Percentiles rank a stretch among this genome's conserved stretches.
These are phyloP conservation scores for Halcyon badia DNA, from an alignment of 2,797 vertebrate species.

Conservation along the genomic window DNA sequence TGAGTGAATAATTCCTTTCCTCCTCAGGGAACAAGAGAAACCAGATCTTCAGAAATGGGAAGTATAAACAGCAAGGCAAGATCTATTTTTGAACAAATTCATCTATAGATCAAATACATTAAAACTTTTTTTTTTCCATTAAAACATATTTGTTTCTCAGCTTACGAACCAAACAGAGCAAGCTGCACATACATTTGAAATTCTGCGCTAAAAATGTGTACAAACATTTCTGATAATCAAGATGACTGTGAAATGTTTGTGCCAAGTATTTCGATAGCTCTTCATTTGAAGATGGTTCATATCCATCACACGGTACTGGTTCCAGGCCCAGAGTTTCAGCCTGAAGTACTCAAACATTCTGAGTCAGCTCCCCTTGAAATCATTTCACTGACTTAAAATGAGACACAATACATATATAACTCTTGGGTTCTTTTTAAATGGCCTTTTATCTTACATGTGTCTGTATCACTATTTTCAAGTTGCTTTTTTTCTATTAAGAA, in stretches of 20 bases:
- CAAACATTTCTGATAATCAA: slow-evolving; percentile 67
- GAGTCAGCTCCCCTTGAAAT: slow-evolving; percentile 47
- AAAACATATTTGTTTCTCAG: slow-evolving; percentile 56
- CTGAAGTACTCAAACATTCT: slow-evolving; percentile 25
- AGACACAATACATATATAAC: neutral
- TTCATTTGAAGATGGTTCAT: slow-evolving; percentile 26
- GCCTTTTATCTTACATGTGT: neutral
- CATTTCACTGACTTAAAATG: neutral
- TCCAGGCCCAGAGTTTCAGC: slow-evolving; percentile 58
- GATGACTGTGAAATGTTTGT: slow-evolving; percentile 52
- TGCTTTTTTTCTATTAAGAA: neutral
- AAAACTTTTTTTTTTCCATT: slow-evolving; percentile 2
- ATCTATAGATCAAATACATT: neutral
- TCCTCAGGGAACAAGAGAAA: neutral
- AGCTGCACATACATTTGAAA: slow-evolving; percentile 37
- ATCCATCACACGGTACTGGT: slow-evolving; percentile 49
- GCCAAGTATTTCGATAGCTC: slow-evolving; percentile 65
- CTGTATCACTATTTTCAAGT: neutral
- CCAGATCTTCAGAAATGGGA: neutral
- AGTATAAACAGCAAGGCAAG: neutral
- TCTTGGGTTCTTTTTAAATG: neutral
- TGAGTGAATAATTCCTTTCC: slow-evolving; percentile 25
- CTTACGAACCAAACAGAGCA: slow-evolving; percentile 30
- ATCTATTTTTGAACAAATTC: slow-evolving; percentile 18
- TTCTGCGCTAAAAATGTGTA: slow-evolving; percentile 62